A percentile compares a stretch with the other conserved stretches of the same genome.
phyloP scores from a whole-genome alignment of 1,140 invertebrate genomes.

The Ditylenchus dipsaci region DNA sequence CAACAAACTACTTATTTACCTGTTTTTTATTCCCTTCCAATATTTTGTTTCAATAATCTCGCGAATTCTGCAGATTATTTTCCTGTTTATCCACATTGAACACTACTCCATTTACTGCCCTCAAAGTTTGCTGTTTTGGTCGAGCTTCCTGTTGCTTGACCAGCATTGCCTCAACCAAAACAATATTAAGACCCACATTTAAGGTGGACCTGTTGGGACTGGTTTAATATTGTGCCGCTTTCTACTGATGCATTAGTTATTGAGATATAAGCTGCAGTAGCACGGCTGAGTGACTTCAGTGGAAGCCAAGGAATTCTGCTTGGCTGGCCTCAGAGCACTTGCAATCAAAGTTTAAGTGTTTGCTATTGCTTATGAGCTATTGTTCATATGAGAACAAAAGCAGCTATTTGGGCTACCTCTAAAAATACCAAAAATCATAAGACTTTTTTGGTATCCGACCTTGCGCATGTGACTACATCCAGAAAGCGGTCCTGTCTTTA shows the following conservation, averaged over 20 bases:
- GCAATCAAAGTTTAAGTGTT: background rate
- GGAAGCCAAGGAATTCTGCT: background rate
- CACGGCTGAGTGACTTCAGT: background rate
- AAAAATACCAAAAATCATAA: background rate
- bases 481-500: no score
- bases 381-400: background rate
- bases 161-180: background rate
- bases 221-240: background rate
- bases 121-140: background rate
- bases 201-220: background rate
- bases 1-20: no score
- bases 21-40: no score
- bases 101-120: no score
- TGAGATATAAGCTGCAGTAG: background rate
- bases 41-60: no score
- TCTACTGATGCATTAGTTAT: background rate
- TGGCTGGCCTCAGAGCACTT: background rate
- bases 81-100: no score
- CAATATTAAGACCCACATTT: background rate
- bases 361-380: background rate
- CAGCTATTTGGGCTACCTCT: background rate
- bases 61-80: no score
- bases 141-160: background rate
- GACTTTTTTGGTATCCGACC: background rate
- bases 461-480: background rate